Evolutionary conservation across 2,797 vertebrate genomes (phyloP), one percentile per base, ranked within the genome.

Genomic region (Monodelphis domestica): DNA sequence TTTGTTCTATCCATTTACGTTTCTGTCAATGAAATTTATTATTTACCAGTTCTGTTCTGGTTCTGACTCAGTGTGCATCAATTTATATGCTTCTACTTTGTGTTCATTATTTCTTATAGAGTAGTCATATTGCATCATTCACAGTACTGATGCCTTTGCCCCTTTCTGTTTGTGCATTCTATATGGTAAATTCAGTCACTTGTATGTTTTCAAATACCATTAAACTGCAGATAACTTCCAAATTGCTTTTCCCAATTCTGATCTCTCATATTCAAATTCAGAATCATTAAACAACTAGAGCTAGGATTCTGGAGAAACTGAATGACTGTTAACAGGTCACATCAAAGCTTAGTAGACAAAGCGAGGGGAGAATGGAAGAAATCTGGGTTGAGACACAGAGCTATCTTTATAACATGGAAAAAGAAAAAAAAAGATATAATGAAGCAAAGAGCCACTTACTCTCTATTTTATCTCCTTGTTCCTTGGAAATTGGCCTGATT

Each of bases 281-380:
- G 56, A n/a, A 63, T 33, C 33, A n/a, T 63, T 63, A n/a, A 33
- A 63, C n/a, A 30, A 38, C 38, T 59, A 63, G 59, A n/a, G 14
- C 12, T 33, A 63, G 33, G 59, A 14, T 63, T 63, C 63, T 38
- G 5, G 15, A 95, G 95, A 94, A 93, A 95, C 51, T 63, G 92
- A 96, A 90, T 96, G 95, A 96, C 92, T 97, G 97, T 90, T 90
- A 97, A 90, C 54, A 94, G 55, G 91, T 29, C 96, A 90, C 97
- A 92, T 87, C 21, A 95, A 97, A 94, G 91, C 89, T 91, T 90
- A 38, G 0, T 7, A 63, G 78, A 93, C 89, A 92, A 93, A 53
- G 12, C 90, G 53, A 38, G 51, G 33, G 95, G 94, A 94, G 53
- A 95, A 96, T 89, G 45, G 56, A 26, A 3, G 70, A n/a, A 26